Base-by-base conservation (phyloP, 1,140 invertebrate species). In the Neodiprion fabricii region DNA sequence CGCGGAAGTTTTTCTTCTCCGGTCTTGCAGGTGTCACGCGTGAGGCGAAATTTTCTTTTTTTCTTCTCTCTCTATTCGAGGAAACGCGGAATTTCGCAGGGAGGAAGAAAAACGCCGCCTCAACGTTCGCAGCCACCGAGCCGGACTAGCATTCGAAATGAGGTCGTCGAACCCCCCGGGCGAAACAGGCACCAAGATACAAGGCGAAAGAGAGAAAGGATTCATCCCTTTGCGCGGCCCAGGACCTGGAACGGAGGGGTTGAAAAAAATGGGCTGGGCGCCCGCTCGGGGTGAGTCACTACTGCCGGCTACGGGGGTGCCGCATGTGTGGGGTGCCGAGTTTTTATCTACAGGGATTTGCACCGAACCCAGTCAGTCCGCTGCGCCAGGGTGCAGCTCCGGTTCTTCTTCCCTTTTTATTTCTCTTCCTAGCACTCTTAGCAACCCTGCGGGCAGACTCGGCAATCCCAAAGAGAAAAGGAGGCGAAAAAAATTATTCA, bases 301-400 rank as follows among this genome's bases (percentile, higher is more conserved):
- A 77, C 75, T 77, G 79, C 78, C 79, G 81, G 76, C 79, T 80
- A 76, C 79, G 81, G 76, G 83, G 83, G 83, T 82, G 81, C 80
- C 67, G 40, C 12, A 47, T 47, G 74, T 68, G 74, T 74, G 69
- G 75, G 75, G 75, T 76, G 67, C 50, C 21, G 67, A 69, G 82
- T 86, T 86, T 86, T 86, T 86, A 86, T 86, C 85, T 86, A 85
- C 79, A 84, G 84, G 84, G 84, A 86, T 86, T 86, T 85, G 80
- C 80, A 84, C 82, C 81, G 79, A 78, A 80, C 75, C 79, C 11
- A 61, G 50, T 81, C 79, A 80, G 85, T 86, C 84, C 85, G 81
- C 82, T 85, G 82, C 84, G 85, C 82, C 84, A 72, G 53, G 53
- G 53, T 17, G n/a, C n/a, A 12, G 53, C 53, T 61, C 3, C 53